phyloP scores from a whole-genome alignment of 2,113 vertebrate species.

The Corythornis vintsioides region DNA sequence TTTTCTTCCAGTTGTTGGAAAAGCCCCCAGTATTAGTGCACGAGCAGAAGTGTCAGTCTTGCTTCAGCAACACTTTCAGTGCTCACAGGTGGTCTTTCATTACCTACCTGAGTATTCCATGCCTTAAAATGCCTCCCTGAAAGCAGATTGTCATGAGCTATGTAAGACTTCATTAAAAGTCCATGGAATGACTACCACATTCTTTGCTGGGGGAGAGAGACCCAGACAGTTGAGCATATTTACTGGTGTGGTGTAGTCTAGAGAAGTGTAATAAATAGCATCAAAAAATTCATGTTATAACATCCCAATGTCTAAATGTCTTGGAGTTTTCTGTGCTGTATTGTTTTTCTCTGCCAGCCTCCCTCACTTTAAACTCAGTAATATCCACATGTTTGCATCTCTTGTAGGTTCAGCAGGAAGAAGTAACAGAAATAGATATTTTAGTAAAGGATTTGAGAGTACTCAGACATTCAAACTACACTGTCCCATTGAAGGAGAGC shows the following conservation, averaged over 20 bases:
- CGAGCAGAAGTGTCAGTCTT: not conserved
- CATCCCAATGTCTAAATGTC: not conserved
- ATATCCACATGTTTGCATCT: not conserved
- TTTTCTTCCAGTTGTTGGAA: not conserved
- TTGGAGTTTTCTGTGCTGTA: not conserved
- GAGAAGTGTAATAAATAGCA: not conserved
- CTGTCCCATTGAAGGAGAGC: slow-evolving; percentile 85
- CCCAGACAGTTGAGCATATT: not conserved
- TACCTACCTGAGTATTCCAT: not conserved
- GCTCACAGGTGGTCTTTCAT: not conserved
- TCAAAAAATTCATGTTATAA: not conserved
- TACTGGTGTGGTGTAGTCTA: not conserved
- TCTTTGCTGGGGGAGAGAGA: not conserved
- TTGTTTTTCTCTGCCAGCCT: not conserved
- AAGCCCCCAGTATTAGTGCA: not conserved
- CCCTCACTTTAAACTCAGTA: not conserved
- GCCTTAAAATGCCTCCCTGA: not conserved
- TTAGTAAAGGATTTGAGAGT: slow-evolving; percentile 84
- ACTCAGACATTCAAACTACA: slow-evolving; percentile 83
- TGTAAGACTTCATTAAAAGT: not conserved
- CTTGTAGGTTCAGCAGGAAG: slow-evolving; percentile 87
- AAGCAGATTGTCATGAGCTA: not conserved
- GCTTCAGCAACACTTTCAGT: not conserved
- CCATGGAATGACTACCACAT: not conserved
- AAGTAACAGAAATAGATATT: slow-evolving; percentile 89